Base-by-base conservation (phyloP, 2,113 vertebrate genomes). In the Nestor notabilis region DNA sequence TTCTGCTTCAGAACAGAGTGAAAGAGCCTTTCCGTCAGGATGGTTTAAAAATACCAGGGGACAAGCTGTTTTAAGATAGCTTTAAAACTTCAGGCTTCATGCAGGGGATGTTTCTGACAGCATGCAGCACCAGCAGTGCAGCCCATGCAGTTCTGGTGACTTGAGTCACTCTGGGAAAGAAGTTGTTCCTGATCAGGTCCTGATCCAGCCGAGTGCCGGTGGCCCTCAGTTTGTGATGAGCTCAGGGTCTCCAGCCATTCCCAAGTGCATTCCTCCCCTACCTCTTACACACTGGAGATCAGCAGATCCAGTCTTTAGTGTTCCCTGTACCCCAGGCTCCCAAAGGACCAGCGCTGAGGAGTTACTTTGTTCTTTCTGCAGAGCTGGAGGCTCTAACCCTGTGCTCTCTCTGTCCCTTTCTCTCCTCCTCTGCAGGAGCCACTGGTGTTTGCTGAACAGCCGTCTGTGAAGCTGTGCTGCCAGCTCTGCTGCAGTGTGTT, bases 401-500 rank as follows among this genome's bases (percentile, higher is more conserved):
- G 17, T 2, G 43, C 47, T 90, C 24, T 83, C 6, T 72, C 16
- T 95, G 80, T 84, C 77, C 33, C 75, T 47, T 29, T 83, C 55
- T 83, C 47, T 50, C 12, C 47, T 50, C 12, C n/a, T n/a, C 33
- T 77, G 39, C 78, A 99, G 99, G 99, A 99, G 96, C 99, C 99
- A 0, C 98, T 99, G 98, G 99, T 99, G 87, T 99, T 99, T 97
- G 99, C 99, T 0, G 99, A 99, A 94, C 99, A 99, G 96, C 99
- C 99, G 0, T 99, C 99, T 0, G 99, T 99, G 47, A 99, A 99
- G 95, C 98, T 99, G 69, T 99, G 99, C 96, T 99, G 99, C 93
- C 99, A 99, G 94, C 98, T 99, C 66, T 99, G 99, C 97, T 99
- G 99, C 91, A 98, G 98, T 1, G 99, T 99, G 55, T 99, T 99